Evolutionary conservation across 2,113 vertebrate species (phyloP).

Genomic region (Desmodus rotundus): DNA sequence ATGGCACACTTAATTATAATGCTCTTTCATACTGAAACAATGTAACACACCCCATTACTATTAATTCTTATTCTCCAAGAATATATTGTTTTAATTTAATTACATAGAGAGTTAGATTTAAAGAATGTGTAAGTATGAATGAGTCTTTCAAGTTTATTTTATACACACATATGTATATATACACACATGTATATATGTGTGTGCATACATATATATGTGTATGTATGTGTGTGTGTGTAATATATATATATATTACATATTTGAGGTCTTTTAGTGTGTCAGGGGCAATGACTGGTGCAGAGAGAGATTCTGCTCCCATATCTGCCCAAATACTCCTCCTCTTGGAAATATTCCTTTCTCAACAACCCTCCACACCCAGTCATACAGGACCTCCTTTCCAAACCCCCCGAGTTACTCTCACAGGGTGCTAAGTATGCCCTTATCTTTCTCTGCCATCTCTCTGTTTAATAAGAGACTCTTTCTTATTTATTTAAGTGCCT

Average conservation of each 20-base stretch:
- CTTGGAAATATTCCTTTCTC: background rate
- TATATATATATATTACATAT: background rate
- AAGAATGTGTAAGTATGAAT: background rate
- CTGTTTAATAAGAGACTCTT: background rate
- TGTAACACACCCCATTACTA: background rate
- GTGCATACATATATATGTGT: too few relatives aligned
- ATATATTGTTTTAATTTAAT: background rate
- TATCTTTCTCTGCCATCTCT: background rate
- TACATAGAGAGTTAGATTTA: background rate
- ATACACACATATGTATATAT: too few relatives aligned
- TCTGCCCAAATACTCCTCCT: background rate
- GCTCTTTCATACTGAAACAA: background rate
- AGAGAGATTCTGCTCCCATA: background rate
- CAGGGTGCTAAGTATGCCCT: background rate
- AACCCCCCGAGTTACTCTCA: too few relatives aligned
- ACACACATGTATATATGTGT: too few relatives aligned
- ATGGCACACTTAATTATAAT: background rate
- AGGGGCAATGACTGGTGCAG: background rate
- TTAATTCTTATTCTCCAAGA: background rate
- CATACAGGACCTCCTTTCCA: background rate
- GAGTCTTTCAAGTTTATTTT: background rate
- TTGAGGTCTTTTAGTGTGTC: background rate
- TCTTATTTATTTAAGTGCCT: background rate
- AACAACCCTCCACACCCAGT: too few relatives aligned
- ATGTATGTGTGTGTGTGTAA: background rate